A percentile compares a stretch with the other conserved stretches of the same genome.
phyloP scores from a whole-genome alignment of 2,797 vertebrate species.

The Phoeniculus purpureus region DNA sequence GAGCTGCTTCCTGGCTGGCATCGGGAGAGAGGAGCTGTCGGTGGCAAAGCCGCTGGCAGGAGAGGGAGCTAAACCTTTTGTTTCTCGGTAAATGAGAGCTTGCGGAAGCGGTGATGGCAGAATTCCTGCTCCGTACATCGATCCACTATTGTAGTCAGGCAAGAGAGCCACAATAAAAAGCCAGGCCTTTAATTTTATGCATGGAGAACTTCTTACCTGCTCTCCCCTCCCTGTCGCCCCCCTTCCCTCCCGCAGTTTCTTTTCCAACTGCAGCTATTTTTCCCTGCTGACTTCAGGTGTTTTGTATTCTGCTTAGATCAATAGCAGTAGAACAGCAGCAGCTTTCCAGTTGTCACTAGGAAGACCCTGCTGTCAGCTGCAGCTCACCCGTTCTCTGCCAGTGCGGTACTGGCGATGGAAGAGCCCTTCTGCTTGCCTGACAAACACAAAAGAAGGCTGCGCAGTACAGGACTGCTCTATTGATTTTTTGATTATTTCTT shows the following conservation, averaged over 20 bases:
- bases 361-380: constrained; percentile 64
- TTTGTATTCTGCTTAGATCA: constrained; percentile 67
- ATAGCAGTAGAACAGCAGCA: constrained; percentile 57
- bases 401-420: background rate
- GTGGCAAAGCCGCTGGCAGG: background rate
- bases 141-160: constrained; percentile 22
- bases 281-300: constrained; percentile 69
- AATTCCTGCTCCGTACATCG: constrained; percentile 43
- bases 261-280: constrained; percentile 66
- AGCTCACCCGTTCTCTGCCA: constrained; percentile 8
- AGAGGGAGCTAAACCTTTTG: constrained; percentile 27
- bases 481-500: background rate
- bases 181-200: constrained; percentile 65
- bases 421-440: constrained; percentile 37
- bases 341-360: constrained; percentile 58
- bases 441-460: constrained; percentile 24
- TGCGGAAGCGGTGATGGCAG: constrained; percentile 37
- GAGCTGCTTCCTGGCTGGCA: background rate
- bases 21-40: background rate
- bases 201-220: constrained; percentile 60
- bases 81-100: background rate
- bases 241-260: background rate
- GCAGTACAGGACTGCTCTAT: background rate
- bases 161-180: constrained; percentile 46
- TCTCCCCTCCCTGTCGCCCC: background rate